Evolutionary conservation across 2,888 invertebrate genomes (phyloP).

Genomic region (Lasiommata megera): DNA sequence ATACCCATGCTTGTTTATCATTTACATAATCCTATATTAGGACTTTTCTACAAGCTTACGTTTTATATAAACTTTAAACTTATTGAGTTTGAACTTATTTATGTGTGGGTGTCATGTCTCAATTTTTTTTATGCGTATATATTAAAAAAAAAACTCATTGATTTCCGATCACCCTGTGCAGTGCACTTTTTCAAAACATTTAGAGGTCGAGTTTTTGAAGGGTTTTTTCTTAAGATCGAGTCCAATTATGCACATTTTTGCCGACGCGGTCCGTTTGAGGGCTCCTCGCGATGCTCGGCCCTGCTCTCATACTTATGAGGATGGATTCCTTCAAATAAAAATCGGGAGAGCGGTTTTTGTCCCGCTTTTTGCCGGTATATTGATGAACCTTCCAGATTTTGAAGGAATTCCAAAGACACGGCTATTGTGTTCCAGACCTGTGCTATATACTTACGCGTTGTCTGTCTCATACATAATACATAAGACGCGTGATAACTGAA

Average conservation of each 20-base stretch:
- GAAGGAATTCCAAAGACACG: slow-evolving; percentile 57
- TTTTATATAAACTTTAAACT: too few species aligned
- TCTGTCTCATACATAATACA: slow-evolving; percentile 30
- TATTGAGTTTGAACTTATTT: too few species aligned
- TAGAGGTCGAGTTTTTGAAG: slow-evolving; percentile 76
- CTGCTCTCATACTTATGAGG: slow-evolving; percentile 60
- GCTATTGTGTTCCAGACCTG: slow-evolving; percentile 30
- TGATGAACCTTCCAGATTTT: slow-evolving; percentile 66
- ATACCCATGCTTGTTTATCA: too few species aligned
- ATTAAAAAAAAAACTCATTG: too few species aligned
- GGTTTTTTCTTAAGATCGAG: slow-evolving; percentile 68
- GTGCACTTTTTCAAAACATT: slow-evolving; percentile 78
- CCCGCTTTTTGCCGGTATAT: slow-evolving; percentile 69
- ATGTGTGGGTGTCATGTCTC: too few species aligned
- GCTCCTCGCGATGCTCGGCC: slow-evolving; percentile 44
- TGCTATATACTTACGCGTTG: slow-evolving; percentile 16
- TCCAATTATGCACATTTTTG: slow-evolving; percentile 81
- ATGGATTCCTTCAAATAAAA: slow-evolving; percentile 78
- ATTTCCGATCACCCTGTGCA: slow-evolving; percentile 56
- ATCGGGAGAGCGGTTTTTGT: slow-evolving; percentile 68
- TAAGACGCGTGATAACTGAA: slow-evolving; percentile 13
- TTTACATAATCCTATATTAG: too few species aligned
- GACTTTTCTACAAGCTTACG: too few species aligned
- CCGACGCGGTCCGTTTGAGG: slow-evolving; percentile 71
- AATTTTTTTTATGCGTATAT: too few species aligned